Evolutionary conservation across 2,888 invertebrate genomes (phyloP), one percentile per base, ranked within the genome.

Genomic region (Sepioteuthis lessoniana): DNA sequence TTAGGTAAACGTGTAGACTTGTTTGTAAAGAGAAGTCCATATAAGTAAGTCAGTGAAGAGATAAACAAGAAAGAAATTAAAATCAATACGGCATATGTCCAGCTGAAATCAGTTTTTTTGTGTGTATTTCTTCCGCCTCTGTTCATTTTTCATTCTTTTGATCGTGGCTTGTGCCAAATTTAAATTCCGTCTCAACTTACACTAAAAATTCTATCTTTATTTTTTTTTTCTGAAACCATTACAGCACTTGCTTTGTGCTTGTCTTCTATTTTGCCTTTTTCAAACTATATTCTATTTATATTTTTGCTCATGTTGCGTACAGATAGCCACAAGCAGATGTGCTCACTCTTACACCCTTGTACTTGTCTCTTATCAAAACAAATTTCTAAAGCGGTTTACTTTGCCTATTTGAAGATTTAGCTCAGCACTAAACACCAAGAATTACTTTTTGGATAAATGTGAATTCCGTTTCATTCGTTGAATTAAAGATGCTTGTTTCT

Each of bases 171-270:
- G 76, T 76, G 76, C 76, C 76, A 76, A 76, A 76, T 76, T 76
- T 76, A 76, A 76, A 76, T 76, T 76, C n/a, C 76, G 35, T 76
- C 76, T 76, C 76, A 76, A n/a, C 76, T 76, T 76, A n/a, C 76
- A 13, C 76, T 16, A 35, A 76, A n/a, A n/a, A n/a, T 60, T 4
- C n/a, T 76, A 13, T 76, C 31, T 28, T 60, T 7, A 25, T 76
- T n/a, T n/a, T 55, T 35, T n/a, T n/a, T 16, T 76, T 16, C 76
- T 76, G 0, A 16, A 76, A 76, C 76, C n/a, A 76, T 55, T 55
- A 25, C 55, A 28, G 7, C 28, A 55, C 25, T 55, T 55, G 25
- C 55, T 25, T 21, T 55, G 55, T 55, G 25, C 25, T n/a, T 55
- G 55, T 28, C n/a, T 76, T 76, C 2, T 76, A 16, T 16, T 76